Evolutionary conservation across 2,113 vertebrate genomes (phyloP).

Genomic region (Pogona vitticeps): DNA sequence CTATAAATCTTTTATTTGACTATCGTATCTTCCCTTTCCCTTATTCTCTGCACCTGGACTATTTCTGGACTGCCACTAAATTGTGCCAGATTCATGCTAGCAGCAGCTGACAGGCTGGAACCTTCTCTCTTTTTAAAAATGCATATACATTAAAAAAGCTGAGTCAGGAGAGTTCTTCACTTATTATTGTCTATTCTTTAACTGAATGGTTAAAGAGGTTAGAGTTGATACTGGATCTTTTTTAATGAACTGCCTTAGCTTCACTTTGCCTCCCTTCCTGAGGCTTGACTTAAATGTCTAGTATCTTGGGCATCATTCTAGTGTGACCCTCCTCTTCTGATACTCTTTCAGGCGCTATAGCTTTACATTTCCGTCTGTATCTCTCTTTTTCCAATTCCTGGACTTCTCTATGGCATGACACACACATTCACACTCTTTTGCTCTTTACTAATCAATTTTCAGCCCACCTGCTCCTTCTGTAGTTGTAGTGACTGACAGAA

Average conservation of each 20-base stretch:
- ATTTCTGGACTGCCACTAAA: not conserved
- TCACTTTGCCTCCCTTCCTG: not conserved
- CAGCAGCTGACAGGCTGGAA: not conserved
- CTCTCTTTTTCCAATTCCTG: not conserved
- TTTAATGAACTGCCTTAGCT: not conserved
- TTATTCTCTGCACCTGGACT: not conserved
- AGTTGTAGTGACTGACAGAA: not conserved
- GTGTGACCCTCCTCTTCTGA: not conserved
- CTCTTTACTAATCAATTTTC: conserved; percentile 15
- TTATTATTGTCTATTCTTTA: not conserved
- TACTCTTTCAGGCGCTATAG: not conserved
- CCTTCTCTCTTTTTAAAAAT: not conserved
- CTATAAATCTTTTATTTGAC: not conserved
- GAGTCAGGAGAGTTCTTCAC: not conserved
- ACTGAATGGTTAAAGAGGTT: not conserved
- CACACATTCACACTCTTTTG: not conserved
- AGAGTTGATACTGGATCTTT: not conserved
- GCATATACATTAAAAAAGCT: not conserved
- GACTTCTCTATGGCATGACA: not conserved
- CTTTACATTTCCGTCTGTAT: not conserved
- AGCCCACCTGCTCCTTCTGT: not conserved
- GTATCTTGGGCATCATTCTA: not conserved
- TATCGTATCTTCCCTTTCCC: not conserved
- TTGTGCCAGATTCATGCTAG: not conserved
- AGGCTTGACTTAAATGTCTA: not conserved